A percentile compares a stretch with the other conserved stretches of the same genome.
Conservation (phyloP, 2,113 vertebrate genomes). For the Danionella cerebrum region DNA sequence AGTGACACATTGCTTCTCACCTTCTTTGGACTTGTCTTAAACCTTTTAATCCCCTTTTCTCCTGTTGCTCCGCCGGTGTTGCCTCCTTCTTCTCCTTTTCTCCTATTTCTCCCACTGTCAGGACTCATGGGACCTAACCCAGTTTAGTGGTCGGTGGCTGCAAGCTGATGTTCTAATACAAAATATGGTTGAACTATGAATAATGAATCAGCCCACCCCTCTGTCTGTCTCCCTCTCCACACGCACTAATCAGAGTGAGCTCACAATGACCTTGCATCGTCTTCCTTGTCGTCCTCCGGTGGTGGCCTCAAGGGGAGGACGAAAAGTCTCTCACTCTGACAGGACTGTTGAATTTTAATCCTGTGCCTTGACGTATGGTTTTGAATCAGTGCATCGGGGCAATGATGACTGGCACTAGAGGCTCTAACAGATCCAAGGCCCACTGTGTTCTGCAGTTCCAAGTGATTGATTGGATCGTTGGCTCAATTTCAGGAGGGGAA, state of each 20-base stretch:
- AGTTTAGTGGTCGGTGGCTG: conserved; percentile 63
- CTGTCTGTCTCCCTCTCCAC: neutral
- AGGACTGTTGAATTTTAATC: conserved; percentile 25
- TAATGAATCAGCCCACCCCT: conserved; percentile 54
- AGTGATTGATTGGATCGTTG: neutral
- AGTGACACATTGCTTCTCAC: neutral
- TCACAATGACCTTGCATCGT: conserved; percentile 11
- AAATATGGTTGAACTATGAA: conserved; percentile 58
- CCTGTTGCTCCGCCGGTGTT: neutral
- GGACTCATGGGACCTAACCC: conserved; percentile 66
- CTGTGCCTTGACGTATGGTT: neutral
- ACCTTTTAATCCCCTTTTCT: neutral
- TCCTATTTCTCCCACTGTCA: conserved; percentile 25
- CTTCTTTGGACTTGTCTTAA: neutral
- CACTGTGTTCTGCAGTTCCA: neutral
- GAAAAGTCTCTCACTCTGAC: conserved; percentile 17
- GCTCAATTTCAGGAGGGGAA: no score
- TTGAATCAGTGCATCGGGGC: neutral
- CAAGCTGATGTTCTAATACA: conserved; percentile 37
- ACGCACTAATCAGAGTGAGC: conserved; percentile 20
- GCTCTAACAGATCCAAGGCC: neutral
- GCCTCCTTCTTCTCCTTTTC: conserved; percentile 23
- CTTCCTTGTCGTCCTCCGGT: conserved; percentile 1
- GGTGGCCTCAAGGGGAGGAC: conserved; percentile 4
- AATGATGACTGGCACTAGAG: neutral